Base-by-base conservation (phyloP, 2,888 invertebrate genomes). In the Drosophila hamatofila region DNA sequence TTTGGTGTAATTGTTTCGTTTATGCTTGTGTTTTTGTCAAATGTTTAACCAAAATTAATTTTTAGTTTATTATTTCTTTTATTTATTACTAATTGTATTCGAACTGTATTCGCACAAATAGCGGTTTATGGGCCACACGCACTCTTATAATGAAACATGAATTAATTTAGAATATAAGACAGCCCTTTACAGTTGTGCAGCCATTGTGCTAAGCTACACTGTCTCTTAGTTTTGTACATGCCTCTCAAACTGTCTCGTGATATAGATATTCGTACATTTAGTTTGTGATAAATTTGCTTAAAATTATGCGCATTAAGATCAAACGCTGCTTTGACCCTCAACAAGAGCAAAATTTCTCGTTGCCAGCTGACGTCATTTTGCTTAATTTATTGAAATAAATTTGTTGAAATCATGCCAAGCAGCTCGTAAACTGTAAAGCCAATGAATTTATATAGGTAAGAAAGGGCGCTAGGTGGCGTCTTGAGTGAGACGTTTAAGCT, bases 21-120 rank as follows among this genome's bases (percentile, higher is more conserved):
- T 78, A 61, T 86, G 78, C 81, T 78, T 78, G 80, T 88, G 75
- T 88, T 80, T 70, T 91, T 90, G 87, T 85, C 87, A 90, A 90
- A 90, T 84, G 87, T 90, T 73, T 81, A 78, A 75, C 84, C 75
- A 78, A 77, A 75, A 68, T 74, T 68, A 75, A 70, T 81, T 75
- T 55, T 42, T 65, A 39, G 60, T 60, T 69, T 68, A 30, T 61
- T 67, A 37, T 58, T 39, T 27, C 37, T 37, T 21, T 65, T 42
- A 46, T 58, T 1, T 54, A n/a, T 11, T 52, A 80, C 72, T 80
- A 80, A 80, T 69, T 37, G 33, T 60, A n/a, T 14, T 51, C 18
- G 18, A 72, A 66, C 42, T 73, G 27, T n/a, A n/a, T n/a, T 54
- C 18, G 51, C 73, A 73, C 39, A 56, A 58, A 71, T 33, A 39